Evolutionary conservation across 2,113 vertebrate species (phyloP).

Genomic region (Prochilodus magdalenae): DNA sequence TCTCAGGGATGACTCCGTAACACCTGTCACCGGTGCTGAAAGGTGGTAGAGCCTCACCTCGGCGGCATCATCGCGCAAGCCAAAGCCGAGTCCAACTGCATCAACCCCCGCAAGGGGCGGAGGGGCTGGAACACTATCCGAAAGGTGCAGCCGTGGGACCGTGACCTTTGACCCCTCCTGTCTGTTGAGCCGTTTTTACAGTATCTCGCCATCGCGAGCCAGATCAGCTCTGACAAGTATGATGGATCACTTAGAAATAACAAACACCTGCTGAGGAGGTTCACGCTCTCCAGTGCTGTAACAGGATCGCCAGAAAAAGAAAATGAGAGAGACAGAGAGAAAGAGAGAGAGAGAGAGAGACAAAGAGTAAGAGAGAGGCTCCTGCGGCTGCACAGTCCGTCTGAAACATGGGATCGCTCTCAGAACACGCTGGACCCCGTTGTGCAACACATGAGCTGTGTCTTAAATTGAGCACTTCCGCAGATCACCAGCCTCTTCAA

Average conservation of each 20-base stretch:
- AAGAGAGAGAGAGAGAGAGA: neutral
- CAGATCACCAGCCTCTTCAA: too few species aligned
- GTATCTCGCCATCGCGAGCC: neutral
- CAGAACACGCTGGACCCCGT: neutral
- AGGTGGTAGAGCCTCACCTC: slow-evolving; percentile 12
- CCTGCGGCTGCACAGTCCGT: too few species aligned
- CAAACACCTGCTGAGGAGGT: slow-evolving; percentile 46
- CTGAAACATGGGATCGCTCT: neutral
- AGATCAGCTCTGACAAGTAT: slow-evolving; percentile 28
- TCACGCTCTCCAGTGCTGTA: slow-evolving; percentile 24
- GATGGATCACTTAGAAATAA: slow-evolving; percentile 48
- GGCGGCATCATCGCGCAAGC: neutral
- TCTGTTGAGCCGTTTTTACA: neutral
- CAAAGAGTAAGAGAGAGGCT: neutral
- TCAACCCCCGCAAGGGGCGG: neutral
- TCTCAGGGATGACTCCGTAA: slow-evolving; percentile 54
- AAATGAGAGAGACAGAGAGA: neutral
- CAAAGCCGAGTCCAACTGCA: neutral
- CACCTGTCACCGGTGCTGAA: slow-evolving; percentile 56
- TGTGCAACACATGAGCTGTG: neutral
- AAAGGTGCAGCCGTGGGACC: neutral
- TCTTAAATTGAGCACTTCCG: too few species aligned
- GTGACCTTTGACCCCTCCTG: neutral
- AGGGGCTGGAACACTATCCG: neutral
- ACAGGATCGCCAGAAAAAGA: slow-evolving; percentile 34